Evolutionary conservation across 2,113 vertebrate genomes (phyloP), one percentile per base, ranked within the genome.

Genomic region (Cygnus atratus): DNA sequence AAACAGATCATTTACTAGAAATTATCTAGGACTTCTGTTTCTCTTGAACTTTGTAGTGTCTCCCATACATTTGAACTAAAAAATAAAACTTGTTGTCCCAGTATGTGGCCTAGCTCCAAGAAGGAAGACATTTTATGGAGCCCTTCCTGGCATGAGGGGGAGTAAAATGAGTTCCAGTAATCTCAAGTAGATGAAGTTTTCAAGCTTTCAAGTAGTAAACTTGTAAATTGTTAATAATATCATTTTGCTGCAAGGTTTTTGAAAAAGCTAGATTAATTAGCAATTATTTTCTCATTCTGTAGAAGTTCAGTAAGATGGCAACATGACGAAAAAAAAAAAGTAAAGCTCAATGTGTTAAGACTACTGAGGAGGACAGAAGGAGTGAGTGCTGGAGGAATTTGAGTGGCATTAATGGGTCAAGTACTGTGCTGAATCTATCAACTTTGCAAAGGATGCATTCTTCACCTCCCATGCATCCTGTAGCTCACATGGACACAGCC

Each of bases 371-470:
- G 44, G 54, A 39, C 18, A 29, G 61, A n/a, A 74, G 20, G 28
- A 22, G 2, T 57, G 0, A 2, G 1, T 29, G 5, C 55, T n/a
- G 74, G 50, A 43, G 55, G 29, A 67, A 41, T 70, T 39, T 70
- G 68, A 22, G 31, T 68, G 50, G 21, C 21, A 0, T 1, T 28
- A 59, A 26, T 0, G 1, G 20, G 11, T 11, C 17, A 48, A 5
- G 17, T 7, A 0, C 18, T 7, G 39, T 11, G 11, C 31, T 39
- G 14, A 35, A 1, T 17, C 16, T 25, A 0, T 4, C 3, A 19
- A 28, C 25, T 71, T 48, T 79, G 33, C 16, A 3, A 13, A 20
- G 7, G 25, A 7, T 71, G 10, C 25, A 14, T 17, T 67, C 20
- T 63, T 58, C 24, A n/a, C 57, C 26, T 63, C 9, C 6, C 11